These are phyloP conservation scores for Erethizon dorsatum DNA, from an alignment of 2,797 vertebrate species.

Conservation along the genomic window DNA sequence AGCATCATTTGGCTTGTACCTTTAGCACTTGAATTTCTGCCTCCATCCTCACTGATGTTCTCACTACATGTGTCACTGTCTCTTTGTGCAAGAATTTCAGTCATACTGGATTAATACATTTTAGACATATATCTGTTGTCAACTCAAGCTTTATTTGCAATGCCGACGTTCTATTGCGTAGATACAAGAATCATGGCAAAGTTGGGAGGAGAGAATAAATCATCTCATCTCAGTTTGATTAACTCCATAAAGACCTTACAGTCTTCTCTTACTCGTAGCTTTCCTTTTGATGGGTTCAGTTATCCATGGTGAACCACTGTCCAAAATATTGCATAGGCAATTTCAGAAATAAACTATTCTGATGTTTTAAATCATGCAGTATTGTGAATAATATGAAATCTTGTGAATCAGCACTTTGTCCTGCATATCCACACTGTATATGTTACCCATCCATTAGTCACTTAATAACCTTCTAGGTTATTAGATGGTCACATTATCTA, in stretches of 20 bases:
- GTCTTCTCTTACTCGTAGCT: not conserved
- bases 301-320: not conserved
- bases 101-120: not conserved
- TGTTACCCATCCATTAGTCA: not conserved
- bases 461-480: not conserved
- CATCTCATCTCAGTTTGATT: not conserved
- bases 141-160: constrained; percentile 14
- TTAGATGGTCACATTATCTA: not conserved
- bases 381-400: not conserved
- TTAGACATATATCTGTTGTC: not conserved
- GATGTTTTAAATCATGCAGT: not conserved
- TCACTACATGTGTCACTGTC: not conserved
- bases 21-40: not conserved
- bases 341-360: not conserved
- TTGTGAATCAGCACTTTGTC: not conserved
- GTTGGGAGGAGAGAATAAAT: not conserved
- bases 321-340: not conserved
- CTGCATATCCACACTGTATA: not conserved
- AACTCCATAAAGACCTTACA: not conserved
- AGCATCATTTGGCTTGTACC: not conserved
- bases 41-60: not conserved
- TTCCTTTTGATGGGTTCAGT: not conserved
- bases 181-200: not conserved
- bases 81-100: not conserved
- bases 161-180: not conserved